Percentiles rank a stretch among this genome's conserved stretches.
phyloP scores from a whole-genome alignment of 2,797 vertebrate species.

The Myotis pilosus region DNA sequence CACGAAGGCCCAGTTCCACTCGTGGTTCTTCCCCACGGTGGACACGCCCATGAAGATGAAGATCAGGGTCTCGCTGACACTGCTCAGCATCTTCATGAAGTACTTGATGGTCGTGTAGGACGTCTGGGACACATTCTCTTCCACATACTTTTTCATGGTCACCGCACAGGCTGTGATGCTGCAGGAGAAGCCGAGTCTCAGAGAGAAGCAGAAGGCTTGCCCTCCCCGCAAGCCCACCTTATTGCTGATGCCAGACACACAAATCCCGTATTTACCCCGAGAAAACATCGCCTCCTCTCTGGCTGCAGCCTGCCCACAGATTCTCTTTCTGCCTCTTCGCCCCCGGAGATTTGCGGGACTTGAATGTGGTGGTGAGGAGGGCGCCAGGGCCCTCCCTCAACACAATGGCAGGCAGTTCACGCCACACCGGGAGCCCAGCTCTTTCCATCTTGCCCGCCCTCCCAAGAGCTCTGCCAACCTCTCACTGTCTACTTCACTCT shows the following conservation, averaged over 20 bases:
- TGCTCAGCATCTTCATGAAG: constrained; percentile 96
- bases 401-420: not conserved
- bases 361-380: not conserved
- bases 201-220: not conserved
- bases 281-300: not conserved
- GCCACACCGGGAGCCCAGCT: not conserved
- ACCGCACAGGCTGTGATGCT: constrained; percentile 96
- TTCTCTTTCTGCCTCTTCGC: not conserved
- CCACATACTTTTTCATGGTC: constrained; percentile 98
- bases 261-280: not conserved
- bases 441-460: not conserved
- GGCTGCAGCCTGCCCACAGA: not conserved
- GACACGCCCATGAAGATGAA: constrained; percentile 98
- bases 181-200: constrained; percentile 44
- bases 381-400: not conserved
- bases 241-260: not conserved
- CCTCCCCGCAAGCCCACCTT: not conserved
- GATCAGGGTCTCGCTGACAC: constrained; percentile 96
- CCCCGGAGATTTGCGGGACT: not conserved
- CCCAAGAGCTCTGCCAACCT: not conserved
- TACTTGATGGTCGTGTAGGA: constrained; percentile 97
- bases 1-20: constrained; percentile 97
- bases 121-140: constrained; percentile 96
- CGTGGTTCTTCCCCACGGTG: constrained; percentile 93
- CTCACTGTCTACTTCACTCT: not conserved